These are phyloP conservation scores for Phaenicophaeus curvirostris DNA, from an alignment of 2,797 vertebrate species.

Conservation along the genomic window DNA sequence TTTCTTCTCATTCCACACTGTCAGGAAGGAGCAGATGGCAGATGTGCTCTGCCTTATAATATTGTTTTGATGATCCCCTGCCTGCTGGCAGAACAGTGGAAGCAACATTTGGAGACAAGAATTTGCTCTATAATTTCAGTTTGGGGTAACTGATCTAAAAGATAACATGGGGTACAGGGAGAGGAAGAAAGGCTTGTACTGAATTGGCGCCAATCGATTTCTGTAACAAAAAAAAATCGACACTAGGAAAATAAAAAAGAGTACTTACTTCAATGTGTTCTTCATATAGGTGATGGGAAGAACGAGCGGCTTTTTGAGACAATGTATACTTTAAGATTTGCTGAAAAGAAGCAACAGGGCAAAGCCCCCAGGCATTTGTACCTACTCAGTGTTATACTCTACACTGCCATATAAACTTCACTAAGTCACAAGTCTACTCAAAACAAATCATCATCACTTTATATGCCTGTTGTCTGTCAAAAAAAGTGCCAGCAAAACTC, in stretches of 20 bases:
- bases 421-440: background rate
- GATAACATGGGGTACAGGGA: background rate
- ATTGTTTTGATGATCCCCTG: slow-evolving; percentile 26
- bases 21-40: slow-evolving; percentile 57
- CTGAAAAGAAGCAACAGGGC: background rate
- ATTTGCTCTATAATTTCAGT: slow-evolving; percentile 8
- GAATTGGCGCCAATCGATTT: background rate
- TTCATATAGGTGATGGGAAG: background rate
- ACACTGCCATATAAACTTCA: background rate
- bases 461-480: background rate
- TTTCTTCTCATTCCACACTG: slow-evolving; percentile 47
- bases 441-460: background rate
- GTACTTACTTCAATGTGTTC: background rate
- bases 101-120: slow-evolving; percentile 24
- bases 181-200: background rate
- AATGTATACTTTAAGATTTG: background rate
- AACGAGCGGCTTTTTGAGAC: background rate
- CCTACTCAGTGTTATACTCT: background rate
- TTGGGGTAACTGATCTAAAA: background rate
- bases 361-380: background rate
- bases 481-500: background rate
- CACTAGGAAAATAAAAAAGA: background rate
- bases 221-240: background rate
- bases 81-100: slow-evolving; percentile 9
- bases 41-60: slow-evolving; percentile 35